These are phyloP conservation scores for Amblyteles armatorius DNA, from an alignment of 2,888 invertebrate species.

Conservation along the genomic window DNA sequence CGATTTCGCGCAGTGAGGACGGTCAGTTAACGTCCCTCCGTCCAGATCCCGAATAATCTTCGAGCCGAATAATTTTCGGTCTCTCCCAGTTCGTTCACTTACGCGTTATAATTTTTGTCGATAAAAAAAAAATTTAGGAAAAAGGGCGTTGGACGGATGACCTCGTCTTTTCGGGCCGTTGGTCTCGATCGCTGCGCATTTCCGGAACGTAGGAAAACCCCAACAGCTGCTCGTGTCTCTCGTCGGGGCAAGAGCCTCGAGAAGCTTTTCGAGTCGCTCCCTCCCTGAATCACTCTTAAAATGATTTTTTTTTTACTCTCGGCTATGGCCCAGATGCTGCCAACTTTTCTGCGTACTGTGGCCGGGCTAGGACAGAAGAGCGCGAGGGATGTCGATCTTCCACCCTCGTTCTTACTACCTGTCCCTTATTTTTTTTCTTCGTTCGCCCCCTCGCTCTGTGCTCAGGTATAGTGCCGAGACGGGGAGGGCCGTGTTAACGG, in stretches of 20 bases:
- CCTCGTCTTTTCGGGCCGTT: neutral
- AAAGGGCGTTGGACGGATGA: neutral
- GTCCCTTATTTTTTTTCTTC: neutral
- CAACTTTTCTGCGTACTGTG: no score
- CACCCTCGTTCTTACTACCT: constrained; percentile 2
- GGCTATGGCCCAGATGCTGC: constrained; percentile 4
- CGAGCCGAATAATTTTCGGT: neutral
- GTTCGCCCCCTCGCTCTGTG: neutral
- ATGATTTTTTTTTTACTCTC: constrained; percentile 12
- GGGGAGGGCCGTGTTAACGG: constrained; percentile 14
- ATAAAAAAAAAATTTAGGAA: no score
- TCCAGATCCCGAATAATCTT: neutral
- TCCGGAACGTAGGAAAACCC: neutral
- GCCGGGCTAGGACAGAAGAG: no score
- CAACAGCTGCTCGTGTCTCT: neutral
- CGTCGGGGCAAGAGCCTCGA: neutral
- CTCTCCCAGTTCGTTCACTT: neutral
- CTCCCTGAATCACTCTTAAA: neutral
- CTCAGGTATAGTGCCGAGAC: constrained; percentile 35
- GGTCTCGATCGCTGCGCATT: neutral
- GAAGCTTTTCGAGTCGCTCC: neutral
- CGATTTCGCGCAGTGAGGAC: neutral
- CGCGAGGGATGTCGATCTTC: neutral
- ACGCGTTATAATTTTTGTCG: neutral
- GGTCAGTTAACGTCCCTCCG: constrained; percentile 12